Evolutionary conservation across 2,888 invertebrate species (phyloP).

Genomic region (Ormyrus thymus): DNA sequence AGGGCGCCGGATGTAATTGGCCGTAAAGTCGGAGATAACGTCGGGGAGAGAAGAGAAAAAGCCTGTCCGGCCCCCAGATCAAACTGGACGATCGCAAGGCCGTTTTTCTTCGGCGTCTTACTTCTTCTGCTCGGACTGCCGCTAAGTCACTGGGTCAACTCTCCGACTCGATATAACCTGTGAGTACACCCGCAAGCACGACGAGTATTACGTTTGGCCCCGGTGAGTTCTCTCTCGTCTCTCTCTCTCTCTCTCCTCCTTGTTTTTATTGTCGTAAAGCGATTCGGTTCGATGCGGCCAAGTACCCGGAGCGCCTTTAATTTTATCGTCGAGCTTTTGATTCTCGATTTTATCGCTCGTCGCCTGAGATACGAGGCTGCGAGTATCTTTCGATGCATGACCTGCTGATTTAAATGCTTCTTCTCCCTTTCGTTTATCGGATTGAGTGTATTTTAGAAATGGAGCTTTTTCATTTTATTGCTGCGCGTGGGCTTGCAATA

Average conservation of each 20-base stretch:
- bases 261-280: background rate
- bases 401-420: background rate
- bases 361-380: too few species aligned
- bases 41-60: background rate
- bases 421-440: background rate
- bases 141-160: slow-evolving; percentile 44
- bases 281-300: slow-evolving; percentile 14
- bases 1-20: slow-evolving; percentile 38
- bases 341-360: background rate
- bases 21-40: slow-evolving; percentile 44
- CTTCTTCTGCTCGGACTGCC: background rate
- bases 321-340: slow-evolving; percentile 22
- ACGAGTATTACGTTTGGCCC: too few species aligned
- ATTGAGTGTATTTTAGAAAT: too few species aligned
- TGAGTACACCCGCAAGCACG: slow-evolving; percentile 21
- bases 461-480: too few species aligned
- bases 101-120: slow-evolving; percentile 33
- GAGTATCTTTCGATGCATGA: background rate
- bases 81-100: slow-evolving; percentile 27
- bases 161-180: slow-evolving; percentile 37
- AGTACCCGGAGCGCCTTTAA: background rate
- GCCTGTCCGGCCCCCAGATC: slow-evolving; percentile 10
- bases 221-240: background rate
- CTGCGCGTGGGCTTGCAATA: too few species aligned
- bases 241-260: slow-evolving; percentile 14